phyloP scores from a whole-genome alignment of 2,113 vertebrate genomes.

The Myodes glareolus region DNA sequence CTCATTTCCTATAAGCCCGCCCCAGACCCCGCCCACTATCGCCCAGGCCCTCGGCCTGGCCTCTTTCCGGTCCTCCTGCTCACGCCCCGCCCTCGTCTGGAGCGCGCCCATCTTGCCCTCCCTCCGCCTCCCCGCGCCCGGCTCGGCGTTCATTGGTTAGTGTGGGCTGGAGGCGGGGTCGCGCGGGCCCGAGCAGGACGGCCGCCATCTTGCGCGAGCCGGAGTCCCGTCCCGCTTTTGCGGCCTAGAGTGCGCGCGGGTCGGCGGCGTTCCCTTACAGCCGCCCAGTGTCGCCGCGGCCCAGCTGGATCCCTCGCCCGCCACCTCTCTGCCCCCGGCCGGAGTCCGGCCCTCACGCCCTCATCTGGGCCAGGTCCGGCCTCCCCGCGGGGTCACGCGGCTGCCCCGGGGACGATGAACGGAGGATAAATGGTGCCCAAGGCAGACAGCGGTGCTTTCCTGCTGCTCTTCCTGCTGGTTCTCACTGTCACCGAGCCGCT shows the following conservation, averaged over 20 bases:
- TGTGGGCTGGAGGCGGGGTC: conserved; percentile 17
- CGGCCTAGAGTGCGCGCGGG: background rate
- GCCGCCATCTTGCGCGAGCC: conserved; percentile 81
- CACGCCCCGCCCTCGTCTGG: background rate
- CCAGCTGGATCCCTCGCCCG: background rate
- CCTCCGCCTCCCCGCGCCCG: background rate
- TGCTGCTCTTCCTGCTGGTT: conserved; percentile 94
- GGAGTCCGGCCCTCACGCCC: background rate
- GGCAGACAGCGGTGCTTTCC: conserved; percentile 95
- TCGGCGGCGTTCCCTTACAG: background rate
- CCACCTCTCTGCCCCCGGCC: background rate
- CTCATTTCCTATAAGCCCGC: background rate
- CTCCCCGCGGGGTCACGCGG: conserved; percentile 80
- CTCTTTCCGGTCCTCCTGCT: background rate
- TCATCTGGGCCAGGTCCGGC: conserved; percentile 69
- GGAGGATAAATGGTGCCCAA: conserved; percentile 99
- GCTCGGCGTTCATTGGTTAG: conserved; percentile 48
- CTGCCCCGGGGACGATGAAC: conserved; percentile 94
- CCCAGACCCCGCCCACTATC: background rate
- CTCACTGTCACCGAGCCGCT: conserved; percentile 94
- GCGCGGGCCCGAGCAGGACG: conserved; percentile 46
- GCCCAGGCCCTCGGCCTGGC: background rate
- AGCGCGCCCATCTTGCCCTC: background rate
- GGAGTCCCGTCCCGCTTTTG: background rate
- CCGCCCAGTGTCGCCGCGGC: background rate